phyloP scores from a whole-genome alignment of 2,113 vertebrate genomes.

The Rhipidura dahli region DNA sequence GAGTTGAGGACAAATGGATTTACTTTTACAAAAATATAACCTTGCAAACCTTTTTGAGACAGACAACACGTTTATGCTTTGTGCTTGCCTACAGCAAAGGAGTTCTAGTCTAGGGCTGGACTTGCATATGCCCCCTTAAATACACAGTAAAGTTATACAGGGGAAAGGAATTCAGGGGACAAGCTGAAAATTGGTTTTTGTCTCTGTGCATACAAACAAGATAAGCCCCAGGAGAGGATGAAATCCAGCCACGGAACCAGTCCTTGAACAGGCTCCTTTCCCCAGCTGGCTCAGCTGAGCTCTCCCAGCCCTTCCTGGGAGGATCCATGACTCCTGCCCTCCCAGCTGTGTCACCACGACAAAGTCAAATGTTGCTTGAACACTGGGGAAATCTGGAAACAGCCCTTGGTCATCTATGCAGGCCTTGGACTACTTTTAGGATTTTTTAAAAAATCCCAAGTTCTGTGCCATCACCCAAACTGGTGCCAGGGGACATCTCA shows the following conservation, averaged over 20 bases:
- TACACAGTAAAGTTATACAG: background rate
- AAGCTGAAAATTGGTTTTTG: background rate
- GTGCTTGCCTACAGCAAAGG: background rate
- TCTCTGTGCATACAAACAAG: background rate
- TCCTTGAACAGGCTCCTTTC: background rate
- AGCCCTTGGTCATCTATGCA: rapidly evolving
- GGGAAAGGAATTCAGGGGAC: background rate
- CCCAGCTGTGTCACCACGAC: rapidly evolving
- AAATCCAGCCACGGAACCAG: background rate
- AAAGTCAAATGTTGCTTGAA: background rate
- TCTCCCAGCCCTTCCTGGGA: background rate
- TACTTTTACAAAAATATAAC: background rate
- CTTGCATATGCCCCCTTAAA: background rate
- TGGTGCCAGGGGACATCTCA: background rate
- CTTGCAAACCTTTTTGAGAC: background rate
- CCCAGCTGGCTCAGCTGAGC: rapidly evolving
- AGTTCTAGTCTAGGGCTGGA: background rate
- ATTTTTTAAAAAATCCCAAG: background rate
- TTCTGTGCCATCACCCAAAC: background rate
- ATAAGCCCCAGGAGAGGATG: background rate
- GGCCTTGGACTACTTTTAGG: background rate
- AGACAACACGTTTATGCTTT: background rate
- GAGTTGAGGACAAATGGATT: background rate
- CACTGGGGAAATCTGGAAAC: background rate
- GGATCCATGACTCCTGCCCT: background rate